Conservation (phyloP, 1,140 invertebrate species). For the Luehdorfia chinensis region DNA sequence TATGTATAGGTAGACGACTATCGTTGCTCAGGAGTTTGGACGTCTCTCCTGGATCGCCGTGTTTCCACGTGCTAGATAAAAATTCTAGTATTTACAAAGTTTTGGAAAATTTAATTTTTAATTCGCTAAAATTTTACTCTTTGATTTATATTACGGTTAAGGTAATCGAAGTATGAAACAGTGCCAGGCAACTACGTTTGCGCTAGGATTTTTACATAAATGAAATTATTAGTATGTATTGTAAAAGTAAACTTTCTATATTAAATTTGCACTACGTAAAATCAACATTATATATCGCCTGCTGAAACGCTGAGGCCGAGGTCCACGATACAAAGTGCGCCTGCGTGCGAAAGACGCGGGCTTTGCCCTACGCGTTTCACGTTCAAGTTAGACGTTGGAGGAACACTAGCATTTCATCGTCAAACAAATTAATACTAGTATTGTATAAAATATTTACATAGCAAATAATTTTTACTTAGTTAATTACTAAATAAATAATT, state of each 20-base stretch:
- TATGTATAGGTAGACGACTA: slow-evolving; percentile 55
- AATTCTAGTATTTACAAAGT: slow-evolving; percentile 76
- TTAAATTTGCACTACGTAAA: slow-evolving; percentile 73
- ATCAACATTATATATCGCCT: slow-evolving; percentile 65
- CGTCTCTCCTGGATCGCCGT: slow-evolving; percentile 38
- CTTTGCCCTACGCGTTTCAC: slow-evolving; percentile 41
- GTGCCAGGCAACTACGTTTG: slow-evolving; percentile 70
- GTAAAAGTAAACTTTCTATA: slow-evolving; percentile 74
- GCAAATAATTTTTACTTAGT: slow-evolving; percentile 76
- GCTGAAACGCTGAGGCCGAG: slow-evolving; percentile 37
- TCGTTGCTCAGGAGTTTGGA: slow-evolving; percentile 62
- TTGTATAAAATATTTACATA: slow-evolving; percentile 76
- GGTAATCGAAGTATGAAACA: slow-evolving; percentile 69
- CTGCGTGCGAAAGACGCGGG: slow-evolving; percentile 22
- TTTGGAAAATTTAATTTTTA: slow-evolving; percentile 77
- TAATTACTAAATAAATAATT: slow-evolving; percentile 73
- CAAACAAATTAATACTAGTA: slow-evolving; percentile 71
- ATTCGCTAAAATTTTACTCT: slow-evolving; percentile 77
- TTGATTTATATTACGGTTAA: slow-evolving; percentile 75
- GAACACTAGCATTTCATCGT: slow-evolving; percentile 71
- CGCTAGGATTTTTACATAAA: slow-evolving; percentile 75
- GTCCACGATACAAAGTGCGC: slow-evolving; percentile 19
- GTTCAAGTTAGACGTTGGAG: slow-evolving; percentile 64
- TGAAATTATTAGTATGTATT: slow-evolving; percentile 74
- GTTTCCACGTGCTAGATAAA: slow-evolving; percentile 53